phyloP scores from a whole-genome alignment of 2,113 vertebrate species.

The Redunca redunca region DNA sequence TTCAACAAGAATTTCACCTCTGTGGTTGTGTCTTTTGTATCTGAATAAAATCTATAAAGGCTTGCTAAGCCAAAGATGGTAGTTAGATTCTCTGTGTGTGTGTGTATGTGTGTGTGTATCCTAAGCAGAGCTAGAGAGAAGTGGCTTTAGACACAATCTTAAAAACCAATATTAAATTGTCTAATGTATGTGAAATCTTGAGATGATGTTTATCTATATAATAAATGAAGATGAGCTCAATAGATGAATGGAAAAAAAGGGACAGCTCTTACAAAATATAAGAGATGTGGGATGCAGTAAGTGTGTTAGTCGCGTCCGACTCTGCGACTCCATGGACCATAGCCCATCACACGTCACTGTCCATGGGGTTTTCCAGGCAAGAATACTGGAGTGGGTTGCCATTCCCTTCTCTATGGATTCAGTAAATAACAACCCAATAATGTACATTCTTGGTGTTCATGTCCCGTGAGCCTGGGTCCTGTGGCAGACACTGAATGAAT shows the following conservation, averaged over 20 bases:
- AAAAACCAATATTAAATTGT: not conserved
- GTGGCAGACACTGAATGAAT: not conserved
- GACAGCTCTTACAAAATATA: not conserved
- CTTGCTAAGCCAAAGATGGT: not conserved
- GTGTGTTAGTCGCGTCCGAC: rapidly evolving
- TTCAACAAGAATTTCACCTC: not conserved
- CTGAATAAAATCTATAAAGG: not conserved
- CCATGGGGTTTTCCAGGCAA: not conserved
- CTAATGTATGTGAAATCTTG: not conserved
- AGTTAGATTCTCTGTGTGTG: not conserved
- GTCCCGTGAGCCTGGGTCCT: not conserved
- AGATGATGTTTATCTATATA: not conserved
- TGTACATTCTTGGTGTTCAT: not conserved
- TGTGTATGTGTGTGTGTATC: not conserved
- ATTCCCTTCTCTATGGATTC: not conserved
- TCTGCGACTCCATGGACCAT: not conserved
- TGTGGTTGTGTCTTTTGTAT: not conserved
- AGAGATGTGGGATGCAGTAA: not conserved
- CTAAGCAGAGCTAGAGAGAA: not conserved
- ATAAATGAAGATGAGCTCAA: not conserved
- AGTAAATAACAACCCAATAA: not conserved
- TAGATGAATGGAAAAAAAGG: not conserved
- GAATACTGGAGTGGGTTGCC: not conserved
- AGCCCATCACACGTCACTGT: not conserved
- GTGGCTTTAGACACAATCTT: not conserved